These are phyloP conservation scores for Oreocharis arfaki DNA, from an alignment of 2,113 vertebrate genomes.

Conservation along the genomic window DNA sequence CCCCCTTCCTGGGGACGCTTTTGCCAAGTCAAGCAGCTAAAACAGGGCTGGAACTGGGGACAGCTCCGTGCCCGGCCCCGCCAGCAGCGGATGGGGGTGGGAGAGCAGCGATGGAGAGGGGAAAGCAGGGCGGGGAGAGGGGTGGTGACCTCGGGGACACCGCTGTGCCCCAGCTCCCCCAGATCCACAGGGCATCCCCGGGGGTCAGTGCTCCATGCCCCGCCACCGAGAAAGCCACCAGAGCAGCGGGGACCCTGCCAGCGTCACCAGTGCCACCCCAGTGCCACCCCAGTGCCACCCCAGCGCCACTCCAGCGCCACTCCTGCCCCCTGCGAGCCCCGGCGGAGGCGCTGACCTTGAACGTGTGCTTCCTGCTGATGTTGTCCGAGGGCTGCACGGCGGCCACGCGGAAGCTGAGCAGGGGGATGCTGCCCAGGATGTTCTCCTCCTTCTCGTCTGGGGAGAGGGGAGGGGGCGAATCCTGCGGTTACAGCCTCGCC, in stretches of 20 bases:
- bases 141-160: background rate
- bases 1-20: background rate
- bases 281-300: background rate
- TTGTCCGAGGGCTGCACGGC: slow-evolving; percentile 84
- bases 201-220: background rate
- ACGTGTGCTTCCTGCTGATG: slow-evolving; percentile 91
- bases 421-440: slow-evolving; percentile 89
- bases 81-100: background rate
- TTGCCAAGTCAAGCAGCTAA: background rate
- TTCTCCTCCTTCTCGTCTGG: slow-evolving; percentile 93
- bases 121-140: background rate
- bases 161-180: background rate
- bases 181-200: too few relatives aligned
- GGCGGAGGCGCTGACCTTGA: slow-evolving; percentile 83
- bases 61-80: background rate
- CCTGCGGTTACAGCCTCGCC: background rate
- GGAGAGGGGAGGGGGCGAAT: background rate
- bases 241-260: background rate
- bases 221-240: background rate
- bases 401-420: slow-evolving; percentile 89
- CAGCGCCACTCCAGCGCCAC: background rate
- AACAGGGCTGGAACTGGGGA: background rate
- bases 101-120: background rate
- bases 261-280: background rate
- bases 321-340: background rate